Conservation (phyloP, 2,888 invertebrate genomes). For the Dione vanillae region DNA sequence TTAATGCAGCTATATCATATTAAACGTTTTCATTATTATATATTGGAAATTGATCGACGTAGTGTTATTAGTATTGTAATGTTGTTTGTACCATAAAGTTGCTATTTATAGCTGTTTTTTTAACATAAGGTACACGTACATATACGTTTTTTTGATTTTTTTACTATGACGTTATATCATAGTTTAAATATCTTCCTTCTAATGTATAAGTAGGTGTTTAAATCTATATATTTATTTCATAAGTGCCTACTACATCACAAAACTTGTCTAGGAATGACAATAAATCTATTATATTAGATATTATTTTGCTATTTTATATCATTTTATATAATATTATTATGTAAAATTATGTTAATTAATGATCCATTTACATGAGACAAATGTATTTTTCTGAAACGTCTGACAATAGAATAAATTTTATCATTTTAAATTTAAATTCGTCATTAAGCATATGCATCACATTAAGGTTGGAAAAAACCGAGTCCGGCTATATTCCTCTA, state of each 20-base stretch:
- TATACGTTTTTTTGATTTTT: neutral
- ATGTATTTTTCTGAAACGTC: slow-evolving; percentile 16
- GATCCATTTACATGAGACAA: slow-evolving; percentile 9
- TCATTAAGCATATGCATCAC: slow-evolving; percentile 73
- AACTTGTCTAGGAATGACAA: neutral
- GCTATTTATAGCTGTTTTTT: neutral
- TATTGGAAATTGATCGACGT: neutral
- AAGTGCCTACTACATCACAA: neutral
- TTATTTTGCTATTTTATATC: neutral
- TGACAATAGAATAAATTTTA: slow-evolving; percentile 30
- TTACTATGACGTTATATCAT: too few relatives aligned
- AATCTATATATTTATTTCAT: neutral
- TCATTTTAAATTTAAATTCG: slow-evolving; percentile 64
- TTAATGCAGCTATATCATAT: slow-evolving; percentile 32
- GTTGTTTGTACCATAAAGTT: neutral
- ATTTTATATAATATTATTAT: neutral
- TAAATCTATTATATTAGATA: slow-evolving; percentile 5
- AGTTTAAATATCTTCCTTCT: too few relatives aligned
- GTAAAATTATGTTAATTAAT: slow-evolving; percentile 13
- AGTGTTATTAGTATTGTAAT: neutral
- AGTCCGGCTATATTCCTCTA: slow-evolving; percentile 65
- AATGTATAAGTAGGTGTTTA: neutral
- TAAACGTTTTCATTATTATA: slow-evolving; percentile 1
- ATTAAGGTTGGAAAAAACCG: slow-evolving; percentile 64
- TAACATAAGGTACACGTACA: too few relatives aligned